A percentile compares a stretch with the other conserved stretches of the same genome.
phyloP scores from a whole-genome alignment of 1,140 invertebrate genomes.

The Eufriesea mexicana region DNA sequence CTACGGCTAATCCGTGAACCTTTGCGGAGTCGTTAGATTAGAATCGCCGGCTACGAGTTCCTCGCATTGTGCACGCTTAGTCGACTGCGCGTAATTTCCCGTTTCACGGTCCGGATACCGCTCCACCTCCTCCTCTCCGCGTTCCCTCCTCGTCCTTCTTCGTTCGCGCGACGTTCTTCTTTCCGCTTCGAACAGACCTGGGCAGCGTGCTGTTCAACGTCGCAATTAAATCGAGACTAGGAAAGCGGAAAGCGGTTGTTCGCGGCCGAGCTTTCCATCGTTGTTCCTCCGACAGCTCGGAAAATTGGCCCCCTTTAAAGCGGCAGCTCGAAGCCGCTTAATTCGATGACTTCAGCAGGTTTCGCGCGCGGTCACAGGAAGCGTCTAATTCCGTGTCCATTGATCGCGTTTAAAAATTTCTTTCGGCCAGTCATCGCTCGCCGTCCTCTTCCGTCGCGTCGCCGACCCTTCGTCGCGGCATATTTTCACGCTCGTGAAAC shows the following conservation, averaged over 20 bases:
- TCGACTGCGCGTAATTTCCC: slow-evolving; percentile 65
- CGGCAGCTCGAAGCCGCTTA: not conserved
- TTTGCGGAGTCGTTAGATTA: slow-evolving; percentile 42
- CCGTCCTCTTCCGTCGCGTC: not conserved
- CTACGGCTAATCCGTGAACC: slow-evolving; percentile 33
- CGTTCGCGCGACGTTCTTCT: not conserved
- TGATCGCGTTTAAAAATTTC: slow-evolving; percentile 16
- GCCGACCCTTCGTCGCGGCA: not conserved
- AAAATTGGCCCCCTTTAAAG: not conserved
- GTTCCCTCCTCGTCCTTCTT: not conserved
- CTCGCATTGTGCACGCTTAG: slow-evolving; percentile 61
- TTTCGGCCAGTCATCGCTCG: not conserved
- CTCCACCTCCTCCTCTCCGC: not conserved
- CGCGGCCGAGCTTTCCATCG: not conserved
- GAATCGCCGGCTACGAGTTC: slow-evolving; percentile 57
- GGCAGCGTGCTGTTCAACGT: no score
- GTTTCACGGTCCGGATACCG: slow-evolving; percentile 38
- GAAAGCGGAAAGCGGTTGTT: not conserved
- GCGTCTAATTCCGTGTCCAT: not conserved
- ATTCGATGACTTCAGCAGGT: slow-evolving; percentile 42
- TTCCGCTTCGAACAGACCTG: no score
- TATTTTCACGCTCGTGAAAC: not conserved
- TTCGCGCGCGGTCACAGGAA: slow-evolving; percentile 16
- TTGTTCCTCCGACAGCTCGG: not conserved
- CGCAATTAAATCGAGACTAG: slow-evolving; percentile 11